Percentiles rank a stretch among this genome's conserved stretches.
Conservation (phyloP, 2,888 invertebrate genomes). For the Trissolcus brochymenae region DNA sequence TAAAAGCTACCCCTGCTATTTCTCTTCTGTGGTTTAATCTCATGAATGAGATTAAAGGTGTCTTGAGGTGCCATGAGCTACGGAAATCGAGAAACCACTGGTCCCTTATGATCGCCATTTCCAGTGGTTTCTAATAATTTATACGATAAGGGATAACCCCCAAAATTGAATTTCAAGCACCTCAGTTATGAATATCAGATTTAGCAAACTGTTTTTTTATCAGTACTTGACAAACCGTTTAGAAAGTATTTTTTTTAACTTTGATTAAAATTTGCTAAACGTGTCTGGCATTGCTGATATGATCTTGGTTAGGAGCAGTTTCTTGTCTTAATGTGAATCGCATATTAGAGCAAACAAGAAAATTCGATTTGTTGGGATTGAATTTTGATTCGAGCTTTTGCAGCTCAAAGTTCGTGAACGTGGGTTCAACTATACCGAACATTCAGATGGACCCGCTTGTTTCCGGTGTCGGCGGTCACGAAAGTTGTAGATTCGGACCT, state of each 20-base stretch:
- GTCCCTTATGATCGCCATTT: no score
- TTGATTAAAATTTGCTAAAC: no score
- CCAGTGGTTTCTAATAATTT: no score
- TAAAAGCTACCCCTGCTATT: conserved; percentile 9
- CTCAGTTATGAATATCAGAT: no score
- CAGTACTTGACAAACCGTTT: no score
- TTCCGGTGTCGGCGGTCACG: conserved; percentile 54
- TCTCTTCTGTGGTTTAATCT: conserved; percentile 30
- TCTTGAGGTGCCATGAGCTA: conserved; percentile 14
- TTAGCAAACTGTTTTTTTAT: no score
- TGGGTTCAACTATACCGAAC: conserved; percentile 19
- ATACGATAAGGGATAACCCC: no score
- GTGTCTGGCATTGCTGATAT: no score
- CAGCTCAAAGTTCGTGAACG: conserved; percentile 47
- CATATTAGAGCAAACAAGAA: conserved; percentile 17
- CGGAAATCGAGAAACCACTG: conserved; percentile 4
- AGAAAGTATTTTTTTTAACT: no score
- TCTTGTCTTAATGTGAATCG: conserved; percentile 7
- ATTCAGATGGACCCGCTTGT: conserved; percentile 41
- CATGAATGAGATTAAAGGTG: conserved; percentile 22
- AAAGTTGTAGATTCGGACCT: conserved; percentile 42
- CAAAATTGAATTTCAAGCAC: no score
- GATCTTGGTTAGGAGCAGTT: conserved; percentile 5
- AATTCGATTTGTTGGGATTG: conserved; percentile 45
- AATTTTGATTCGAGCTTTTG: conserved; percentile 50